These are phyloP conservation scores for Drosophila lini DNA, from an alignment of 1,140 invertebrate genomes.

Conservation along the genomic window DNA sequence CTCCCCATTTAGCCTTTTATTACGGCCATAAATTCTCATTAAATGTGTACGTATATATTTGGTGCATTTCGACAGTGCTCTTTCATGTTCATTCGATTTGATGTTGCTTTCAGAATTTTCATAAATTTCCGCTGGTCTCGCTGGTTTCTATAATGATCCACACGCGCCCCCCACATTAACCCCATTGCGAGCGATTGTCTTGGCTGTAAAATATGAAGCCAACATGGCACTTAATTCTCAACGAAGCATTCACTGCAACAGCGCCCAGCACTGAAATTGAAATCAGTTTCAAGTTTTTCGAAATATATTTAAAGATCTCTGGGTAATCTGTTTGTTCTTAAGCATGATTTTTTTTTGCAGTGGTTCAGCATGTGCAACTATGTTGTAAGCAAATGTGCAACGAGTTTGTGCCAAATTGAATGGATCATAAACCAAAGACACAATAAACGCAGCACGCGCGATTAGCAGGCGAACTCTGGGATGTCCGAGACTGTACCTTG, in stretches of 20 bases:
- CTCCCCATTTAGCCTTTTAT: conserved; percentile 30
- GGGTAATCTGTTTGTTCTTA: conserved; percentile 2
- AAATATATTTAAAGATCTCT: conserved; percentile 1
- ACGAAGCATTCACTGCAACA: conserved; percentile 67
- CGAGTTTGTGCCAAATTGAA: conserved; percentile 56
- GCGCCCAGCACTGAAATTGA: conserved; percentile 25
- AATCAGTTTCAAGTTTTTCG: background rate
- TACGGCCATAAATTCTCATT: conserved; percentile 41
- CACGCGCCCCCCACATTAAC: conserved; percentile 71
- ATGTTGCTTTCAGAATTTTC: conserved; percentile 33
- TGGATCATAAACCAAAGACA: conserved; percentile 76
- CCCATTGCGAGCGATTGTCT: conserved; percentile 54
- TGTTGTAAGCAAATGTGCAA: conserved; percentile 22
- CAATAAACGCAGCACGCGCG: conserved; percentile 66
- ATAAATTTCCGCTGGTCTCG: conserved; percentile 33
- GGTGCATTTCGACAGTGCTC: conserved; percentile 16
- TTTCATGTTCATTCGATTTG: conserved; percentile 45
- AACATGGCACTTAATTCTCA: conserved; percentile 65
- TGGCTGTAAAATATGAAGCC: conserved; percentile 51
- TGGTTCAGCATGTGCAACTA: conserved; percentile 18
- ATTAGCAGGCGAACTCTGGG: conserved; percentile 47
- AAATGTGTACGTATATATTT: conserved; percentile 19
- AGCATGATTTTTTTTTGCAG: conserved; percentile 30
- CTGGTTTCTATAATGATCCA: conserved; percentile 39
- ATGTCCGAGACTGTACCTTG: conserved; percentile 28